Base-by-base conservation (phyloP, 2,888 invertebrate genomes). In the Lasiommata megera region DNA sequence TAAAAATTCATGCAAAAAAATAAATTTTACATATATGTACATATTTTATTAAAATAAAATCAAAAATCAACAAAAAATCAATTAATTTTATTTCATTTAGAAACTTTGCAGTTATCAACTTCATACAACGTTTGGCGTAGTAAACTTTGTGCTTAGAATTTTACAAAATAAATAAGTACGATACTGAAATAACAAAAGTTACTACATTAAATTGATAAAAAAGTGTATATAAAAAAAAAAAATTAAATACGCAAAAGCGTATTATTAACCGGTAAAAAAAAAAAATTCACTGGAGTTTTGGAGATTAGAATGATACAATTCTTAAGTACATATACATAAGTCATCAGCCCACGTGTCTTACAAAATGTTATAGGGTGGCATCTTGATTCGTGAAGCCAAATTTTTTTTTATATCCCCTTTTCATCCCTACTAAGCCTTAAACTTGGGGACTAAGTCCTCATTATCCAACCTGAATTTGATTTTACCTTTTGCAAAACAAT, bases 221-320 rank as follows among this genome's bases (percentile, higher is more conserved):
- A 55, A 43, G 63, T 64, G 60, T 65, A 62, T 62, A 66, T 65
- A 67, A 68, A 58, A 51, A 51, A 57, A 57, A 53, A 60, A 54
- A 61, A 64, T n/a, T n/a, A n/a, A 64, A 61, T 64, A 64, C 59
- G 61, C 57, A 63, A 65, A 58, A 53, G 50, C 65, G 65, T 65
- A 62, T 60, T 65, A 62, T 60, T 46, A 58, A 60, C 59, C 61
- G 63, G 66, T 62, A 55, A 61, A 61, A 66, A 62, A 64, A 67
- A 64, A 56, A 60, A 62, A 63, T 63, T 71, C 72, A 71, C 72
- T 70, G 71, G 71, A 68, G 67, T 41, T 69, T 67, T 57, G 52
- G 66, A 63, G 61, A 68, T 60, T 60, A 63, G 58, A 60, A 60
- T 56, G 62, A 63, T 60, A 63, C 62, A 61, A 41, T 50, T 67